These are phyloP conservation scores for Lanius ludovicianus DNA, from an alignment of 2,113 vertebrate species.

Conservation along the genomic window DNA sequence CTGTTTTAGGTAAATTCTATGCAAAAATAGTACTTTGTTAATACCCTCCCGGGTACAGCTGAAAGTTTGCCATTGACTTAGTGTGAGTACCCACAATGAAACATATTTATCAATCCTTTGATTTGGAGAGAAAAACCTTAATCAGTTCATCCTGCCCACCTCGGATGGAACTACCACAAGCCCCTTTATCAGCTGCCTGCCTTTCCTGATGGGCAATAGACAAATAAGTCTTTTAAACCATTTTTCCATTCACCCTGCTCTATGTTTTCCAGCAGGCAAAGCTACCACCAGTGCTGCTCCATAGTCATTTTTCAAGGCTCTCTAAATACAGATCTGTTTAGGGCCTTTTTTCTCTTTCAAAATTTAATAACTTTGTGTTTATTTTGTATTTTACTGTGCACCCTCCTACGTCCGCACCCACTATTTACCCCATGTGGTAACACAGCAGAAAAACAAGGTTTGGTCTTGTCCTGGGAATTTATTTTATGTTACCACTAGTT, in stretches of 20 bases:
- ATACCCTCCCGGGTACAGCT: not conserved
- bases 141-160: not conserved
- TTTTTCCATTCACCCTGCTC: not conserved
- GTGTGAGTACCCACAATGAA: not conserved
- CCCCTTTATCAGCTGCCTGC: not conserved
- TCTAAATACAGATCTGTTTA: constrained; percentile 42
- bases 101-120: not conserved
- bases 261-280: constrained; percentile 1
- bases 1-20: not conserved
- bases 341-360: not conserved
- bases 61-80: not conserved
- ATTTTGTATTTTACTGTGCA: constrained; percentile 8
- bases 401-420: not conserved
- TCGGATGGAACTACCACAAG: not conserved
- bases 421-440: not conserved
- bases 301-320: not conserved
- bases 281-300: not conserved
- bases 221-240: not conserved
- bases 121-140: not conserved
- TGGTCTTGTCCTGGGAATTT: not conserved
- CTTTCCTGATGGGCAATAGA: not conserved
- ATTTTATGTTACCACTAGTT: not conserved
- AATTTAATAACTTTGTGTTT: constrained; percentile 30
- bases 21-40: not conserved
- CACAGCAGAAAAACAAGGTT: constrained; percentile 1